phyloP scores from a whole-genome alignment of 1,140 invertebrate species.

The Oscheius sp. region DNA sequence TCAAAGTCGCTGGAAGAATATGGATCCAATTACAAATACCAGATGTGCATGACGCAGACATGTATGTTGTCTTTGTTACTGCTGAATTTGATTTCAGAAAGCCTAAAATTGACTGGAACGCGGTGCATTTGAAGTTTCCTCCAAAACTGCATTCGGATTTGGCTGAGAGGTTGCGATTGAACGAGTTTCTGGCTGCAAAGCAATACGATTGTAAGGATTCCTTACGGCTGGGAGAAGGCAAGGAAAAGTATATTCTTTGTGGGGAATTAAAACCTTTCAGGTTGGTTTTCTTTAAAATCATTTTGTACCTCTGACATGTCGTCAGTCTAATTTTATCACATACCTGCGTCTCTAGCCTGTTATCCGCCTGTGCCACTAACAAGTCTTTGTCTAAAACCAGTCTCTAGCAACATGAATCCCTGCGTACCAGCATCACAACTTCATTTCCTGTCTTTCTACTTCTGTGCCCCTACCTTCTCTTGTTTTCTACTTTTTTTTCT shows the following conservation, averaged over 20 bases:
- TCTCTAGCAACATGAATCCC: too few relatives aligned
- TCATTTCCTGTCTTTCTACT: too few relatives aligned
- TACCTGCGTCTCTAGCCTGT: too few relatives aligned
- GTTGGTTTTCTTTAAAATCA: background rate
- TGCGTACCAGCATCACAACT: too few relatives aligned
- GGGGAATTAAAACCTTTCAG: background rate
- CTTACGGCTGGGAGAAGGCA: background rate
- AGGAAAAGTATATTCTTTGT: background rate
- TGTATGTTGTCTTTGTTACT: background rate
- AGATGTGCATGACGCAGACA: background rate
- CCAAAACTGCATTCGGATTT: background rate
- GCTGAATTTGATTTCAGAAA: background rate
- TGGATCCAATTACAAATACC: background rate
- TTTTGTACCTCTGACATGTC: too few relatives aligned
- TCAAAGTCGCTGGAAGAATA: background rate
- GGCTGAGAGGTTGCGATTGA: background rate
- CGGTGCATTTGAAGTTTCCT: background rate
- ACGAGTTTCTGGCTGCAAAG: background rate
- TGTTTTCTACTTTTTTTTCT: too few relatives aligned
- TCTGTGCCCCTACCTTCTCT: too few relatives aligned
- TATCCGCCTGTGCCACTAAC: too few relatives aligned
- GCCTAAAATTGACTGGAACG: background rate
- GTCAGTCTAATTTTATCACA: too few relatives aligned
- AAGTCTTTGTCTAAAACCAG: too few relatives aligned
- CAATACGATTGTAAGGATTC: background rate